Evolutionary conservation across 1,140 invertebrate species (phyloP).

Genomic region (Phymorhynchus buccinoides): DNA sequence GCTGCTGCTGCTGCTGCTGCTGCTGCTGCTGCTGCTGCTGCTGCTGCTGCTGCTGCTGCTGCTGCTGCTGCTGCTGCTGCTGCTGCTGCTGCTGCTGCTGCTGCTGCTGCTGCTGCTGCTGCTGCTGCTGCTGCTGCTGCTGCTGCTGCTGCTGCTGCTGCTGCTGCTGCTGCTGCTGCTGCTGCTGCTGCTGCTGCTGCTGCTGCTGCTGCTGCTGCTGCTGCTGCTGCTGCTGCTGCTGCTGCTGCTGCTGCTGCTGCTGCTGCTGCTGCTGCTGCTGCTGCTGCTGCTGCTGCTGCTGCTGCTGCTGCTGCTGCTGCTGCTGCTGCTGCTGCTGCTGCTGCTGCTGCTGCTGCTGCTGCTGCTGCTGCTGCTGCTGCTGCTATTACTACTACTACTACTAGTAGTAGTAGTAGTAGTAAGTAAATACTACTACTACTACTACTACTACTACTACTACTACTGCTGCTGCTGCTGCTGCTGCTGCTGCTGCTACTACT

Average conservation of each 20-base stretch:
- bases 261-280: constrained; percentile 26
- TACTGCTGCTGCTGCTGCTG: no score
- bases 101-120: not conserved
- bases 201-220: constrained; percentile 30
- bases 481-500: no score
- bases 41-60: not conserved
- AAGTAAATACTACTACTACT: no score
- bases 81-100: not conserved
- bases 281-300: constrained; percentile 33
- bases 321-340: not conserved
- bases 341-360: constrained; percentile 4
- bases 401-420: no score
- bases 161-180: constrained; percentile 30
- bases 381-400: no score
- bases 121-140: not conserved
- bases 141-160: not conserved
- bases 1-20: not conserved
- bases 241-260: constrained; percentile 31
- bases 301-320: constrained; percentile 26
- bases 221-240: constrained; percentile 26
- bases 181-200: constrained; percentile 22
- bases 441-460: no score
- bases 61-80: not conserved
- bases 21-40: not conserved
- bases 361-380: not conserved